Base-by-base conservation (phyloP, 1,140 invertebrate species). In the Hestina assimilis region DNA sequence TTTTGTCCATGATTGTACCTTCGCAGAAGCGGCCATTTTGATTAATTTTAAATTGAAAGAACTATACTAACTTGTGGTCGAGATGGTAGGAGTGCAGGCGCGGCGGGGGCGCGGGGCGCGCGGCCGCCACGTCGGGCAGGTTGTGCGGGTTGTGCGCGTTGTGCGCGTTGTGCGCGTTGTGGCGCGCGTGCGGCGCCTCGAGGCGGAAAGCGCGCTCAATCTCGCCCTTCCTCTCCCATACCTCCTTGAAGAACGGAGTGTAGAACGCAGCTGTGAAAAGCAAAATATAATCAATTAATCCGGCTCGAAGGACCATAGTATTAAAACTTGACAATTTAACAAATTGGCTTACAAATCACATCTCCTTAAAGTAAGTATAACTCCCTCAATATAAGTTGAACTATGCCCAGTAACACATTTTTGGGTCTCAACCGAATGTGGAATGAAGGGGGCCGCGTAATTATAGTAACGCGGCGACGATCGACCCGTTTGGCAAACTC, bases 141-240 rank as follows among this genome's bases (percentile, higher is more conserved):
- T 85, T 85, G 26, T 91, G 91, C 29, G 31, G 51, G 29, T 57
- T 56, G 29, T 66, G 63, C 0, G 47, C 19, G 40, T 45, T 48
- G 40, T 46, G 53, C 45, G 52, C 12, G 23, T 57, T 57, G 28
- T 63, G 61, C 1, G 51, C 40, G 45, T 51, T 53, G 48, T 47
- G 54, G n/a, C 57, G 47, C 5, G 42, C 52, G 29, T 54, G 51
- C 19, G 92, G 94, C 83, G 95, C 95, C 84, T 97, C 96, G 91
- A 97, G 93, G 73, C 96, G 94, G 85, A 98, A 96, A 1, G 95
- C 95, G 78, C 96, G 95, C 77, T 98, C 97, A 51, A 98, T 97
- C 89, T 98, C 96, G 23, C 96, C 95, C 70, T 98, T 98, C 69
- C 96, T 95, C 71, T 98, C 96, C 96, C 96, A 98, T 9, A 97